phyloP scores from a whole-genome alignment of 2,797 vertebrate species.

The Cottoperca gobio region DNA sequence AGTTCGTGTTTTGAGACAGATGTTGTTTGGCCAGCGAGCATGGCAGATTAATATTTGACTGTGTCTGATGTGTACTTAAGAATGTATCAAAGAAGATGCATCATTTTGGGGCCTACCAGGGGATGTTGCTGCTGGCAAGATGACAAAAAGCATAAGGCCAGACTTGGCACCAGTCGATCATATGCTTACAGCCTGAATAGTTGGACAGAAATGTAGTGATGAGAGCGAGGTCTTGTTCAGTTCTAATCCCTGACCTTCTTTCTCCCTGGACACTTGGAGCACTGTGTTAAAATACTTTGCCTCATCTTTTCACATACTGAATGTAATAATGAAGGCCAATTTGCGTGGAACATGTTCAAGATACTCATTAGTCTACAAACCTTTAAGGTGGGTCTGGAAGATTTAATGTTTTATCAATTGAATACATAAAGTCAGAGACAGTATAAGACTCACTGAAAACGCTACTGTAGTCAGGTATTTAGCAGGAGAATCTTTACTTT shows the following conservation, averaged over 20 bases:
- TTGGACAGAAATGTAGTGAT: constrained; percentile 57
- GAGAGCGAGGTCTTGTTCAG: constrained; percentile 64
- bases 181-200: constrained; percentile 55
- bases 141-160: constrained; percentile 72
- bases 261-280: constrained; percentile 52
- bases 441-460: background rate
- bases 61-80: constrained; percentile 83
- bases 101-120: constrained; percentile 68
- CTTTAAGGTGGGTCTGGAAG: background rate
- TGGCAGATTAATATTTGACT: constrained; percentile 81
- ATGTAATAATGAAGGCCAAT: background rate
- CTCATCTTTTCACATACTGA: constrained; percentile 16
- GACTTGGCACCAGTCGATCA: constrained; percentile 67
- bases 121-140: constrained; percentile 70
- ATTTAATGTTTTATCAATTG: background rate
- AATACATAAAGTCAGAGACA: background rate
- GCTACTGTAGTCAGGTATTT: background rate
- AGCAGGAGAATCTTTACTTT: background rate
- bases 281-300: constrained; percentile 11
- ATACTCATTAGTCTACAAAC: background rate
- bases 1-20: constrained; percentile 77
- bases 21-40: constrained; percentile 78
- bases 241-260: constrained; percentile 76
- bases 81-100: constrained; percentile 81
- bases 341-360: background rate